A percentile compares a stretch with the other conserved stretches of the same genome.
Conservation (phyloP, 1,140 invertebrate genomes). For the Drosophila sechellia region DNA sequence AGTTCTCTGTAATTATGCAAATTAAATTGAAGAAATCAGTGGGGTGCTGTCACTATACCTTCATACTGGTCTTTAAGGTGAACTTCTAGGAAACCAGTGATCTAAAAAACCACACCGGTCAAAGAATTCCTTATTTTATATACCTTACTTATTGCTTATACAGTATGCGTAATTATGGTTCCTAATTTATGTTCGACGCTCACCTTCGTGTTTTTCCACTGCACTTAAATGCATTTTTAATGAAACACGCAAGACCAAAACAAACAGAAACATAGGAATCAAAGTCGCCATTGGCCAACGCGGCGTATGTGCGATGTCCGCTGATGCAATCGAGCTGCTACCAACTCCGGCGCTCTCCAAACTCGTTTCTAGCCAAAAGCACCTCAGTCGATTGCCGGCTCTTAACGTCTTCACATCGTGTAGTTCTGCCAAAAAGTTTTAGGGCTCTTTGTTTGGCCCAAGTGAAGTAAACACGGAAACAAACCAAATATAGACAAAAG, state of each 20-base stretch:
- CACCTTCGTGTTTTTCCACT: slow-evolving; percentile 51
- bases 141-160: background rate
- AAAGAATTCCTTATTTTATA: background rate
- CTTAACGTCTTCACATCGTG: slow-evolving; percentile 67
- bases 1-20: slow-evolving; percentile 68
- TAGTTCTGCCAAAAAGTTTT: slow-evolving; percentile 19
- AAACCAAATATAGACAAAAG: slow-evolving; percentile 27
- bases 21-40: slow-evolving; percentile 48
- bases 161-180: slow-evolving; percentile 58
- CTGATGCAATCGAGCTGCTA: slow-evolving; percentile 43
- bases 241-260: slow-evolving; percentile 58
- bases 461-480: slow-evolving; percentile 4
- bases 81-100: slow-evolving; percentile 31
- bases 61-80: slow-evolving; percentile 49
- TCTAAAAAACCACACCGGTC: too few species aligned
- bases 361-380: slow-evolving; percentile 29
- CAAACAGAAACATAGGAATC: slow-evolving; percentile 24
- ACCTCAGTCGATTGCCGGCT: slow-evolving; percentile 67
- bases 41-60: background rate
- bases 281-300: slow-evolving; percentile 59
- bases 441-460: slow-evolving; percentile 10
- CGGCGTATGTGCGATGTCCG: slow-evolving; percentile 68
- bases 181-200: slow-evolving; percentile 45
- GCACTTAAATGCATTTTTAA: slow-evolving; percentile 78
- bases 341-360: slow-evolving; percentile 36